Evolutionary conservation across 2,113 vertebrate genomes (phyloP).

Genomic region (Scalopus aquaticus): DNA sequence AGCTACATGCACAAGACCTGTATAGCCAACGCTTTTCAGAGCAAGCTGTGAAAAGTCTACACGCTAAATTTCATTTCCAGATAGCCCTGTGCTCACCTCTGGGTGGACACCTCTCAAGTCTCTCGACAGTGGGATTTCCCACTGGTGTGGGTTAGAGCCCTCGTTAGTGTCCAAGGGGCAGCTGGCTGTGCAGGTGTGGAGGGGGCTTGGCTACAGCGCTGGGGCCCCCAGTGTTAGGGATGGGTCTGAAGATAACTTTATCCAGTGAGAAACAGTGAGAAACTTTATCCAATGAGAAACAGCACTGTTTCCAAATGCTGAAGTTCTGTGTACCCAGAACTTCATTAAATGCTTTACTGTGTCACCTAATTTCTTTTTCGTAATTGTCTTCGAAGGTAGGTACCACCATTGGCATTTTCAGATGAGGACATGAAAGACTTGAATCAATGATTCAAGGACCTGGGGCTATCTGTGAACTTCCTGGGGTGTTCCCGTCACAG

Average conservation of each 20-base stretch:
- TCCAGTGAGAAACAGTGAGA: background rate
- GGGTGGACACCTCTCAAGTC: background rate
- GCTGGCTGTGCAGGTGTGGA: background rate
- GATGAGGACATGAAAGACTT: background rate
- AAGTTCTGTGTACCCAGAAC: background rate
- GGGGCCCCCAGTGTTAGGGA: background rate
- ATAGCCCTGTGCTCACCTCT: background rate
- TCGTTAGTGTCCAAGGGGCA: background rate
- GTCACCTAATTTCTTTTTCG: background rate
- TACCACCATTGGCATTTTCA: background rate
- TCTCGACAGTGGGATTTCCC: background rate
- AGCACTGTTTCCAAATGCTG: no score
- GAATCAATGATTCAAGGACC: background rate
- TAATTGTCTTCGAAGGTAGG: background rate
- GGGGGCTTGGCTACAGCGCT: rapidly evolving
- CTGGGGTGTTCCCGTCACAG: background rate
- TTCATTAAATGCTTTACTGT: background rate
- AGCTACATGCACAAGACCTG: background rate
- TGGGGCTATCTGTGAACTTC: background rate
- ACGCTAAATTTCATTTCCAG: background rate
- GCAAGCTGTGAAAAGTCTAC: background rate
- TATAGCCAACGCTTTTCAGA: background rate
- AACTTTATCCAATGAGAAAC: background rate
- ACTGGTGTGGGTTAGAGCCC: background rate
- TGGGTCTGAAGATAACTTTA: background rate